These are phyloP conservation scores for Peromyscus californicus DNA, from an alignment of 2,113 vertebrate genomes.

Conservation along the genomic window DNA sequence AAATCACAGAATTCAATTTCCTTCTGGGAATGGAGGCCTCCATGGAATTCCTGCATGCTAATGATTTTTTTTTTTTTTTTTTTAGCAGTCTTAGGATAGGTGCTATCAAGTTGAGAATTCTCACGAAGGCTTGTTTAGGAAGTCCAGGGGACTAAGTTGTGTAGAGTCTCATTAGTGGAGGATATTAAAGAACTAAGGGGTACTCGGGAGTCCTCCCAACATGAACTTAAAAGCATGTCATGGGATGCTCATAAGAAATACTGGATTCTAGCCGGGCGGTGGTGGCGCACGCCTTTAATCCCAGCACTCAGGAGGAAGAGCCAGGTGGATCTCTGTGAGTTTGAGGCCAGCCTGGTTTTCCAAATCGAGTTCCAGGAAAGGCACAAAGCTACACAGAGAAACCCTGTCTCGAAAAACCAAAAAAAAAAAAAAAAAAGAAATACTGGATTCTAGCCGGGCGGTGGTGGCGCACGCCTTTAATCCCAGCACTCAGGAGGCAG, in stretches of 20 bases:
- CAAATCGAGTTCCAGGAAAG: no score
- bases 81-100: neutral
- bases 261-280: no score
- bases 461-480: no score
- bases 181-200: constrained; percentile 17
- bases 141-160: neutral
- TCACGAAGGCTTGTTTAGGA: neutral
- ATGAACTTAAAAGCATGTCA: neutral
- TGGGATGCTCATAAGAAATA: neutral
- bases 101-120: neutral
- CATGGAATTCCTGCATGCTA: neutral
- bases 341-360: no score
- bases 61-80: neutral
- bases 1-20: neutral
- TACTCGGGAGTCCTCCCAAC: neutral
- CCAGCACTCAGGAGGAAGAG: no score
- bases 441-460: no score
- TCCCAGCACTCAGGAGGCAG: no score
- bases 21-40: neutral
- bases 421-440: no score
- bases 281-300: no score
- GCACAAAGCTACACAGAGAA: no score
- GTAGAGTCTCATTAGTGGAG: neutral
- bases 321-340: no score
- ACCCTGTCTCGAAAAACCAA: no score